A percentile compares a stretch with the other conserved stretches of the same genome.
phyloP scores from a whole-genome alignment of 2,113 vertebrate species.

The Rattus rattus region DNA sequence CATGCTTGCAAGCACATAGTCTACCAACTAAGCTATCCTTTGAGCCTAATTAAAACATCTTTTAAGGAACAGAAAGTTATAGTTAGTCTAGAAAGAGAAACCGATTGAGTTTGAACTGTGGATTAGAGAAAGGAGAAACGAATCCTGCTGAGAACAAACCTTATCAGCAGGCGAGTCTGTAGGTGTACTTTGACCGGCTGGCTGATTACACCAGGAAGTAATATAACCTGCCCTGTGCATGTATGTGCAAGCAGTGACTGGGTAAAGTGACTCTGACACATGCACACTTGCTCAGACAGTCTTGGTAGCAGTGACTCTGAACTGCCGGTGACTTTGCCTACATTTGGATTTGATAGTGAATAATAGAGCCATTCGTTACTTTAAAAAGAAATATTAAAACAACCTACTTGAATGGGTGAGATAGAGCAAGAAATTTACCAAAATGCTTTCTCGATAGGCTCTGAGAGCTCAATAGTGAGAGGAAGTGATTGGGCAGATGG shows the following conservation, averaged over 20 bases:
- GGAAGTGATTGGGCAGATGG: not conserved
- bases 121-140: not conserved
- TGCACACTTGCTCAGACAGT: not conserved
- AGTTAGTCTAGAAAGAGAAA: constrained; percentile 23
- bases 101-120: not conserved
- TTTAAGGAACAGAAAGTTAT: constrained; percentile 7
- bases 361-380: not conserved
- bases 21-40: not conserved
- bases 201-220: not conserved
- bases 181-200: not conserved
- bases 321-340: not conserved
- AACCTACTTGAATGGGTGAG: not conserved
- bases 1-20: not conserved
- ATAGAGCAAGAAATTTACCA: not conserved
- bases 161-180: not conserved
- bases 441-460: not conserved
- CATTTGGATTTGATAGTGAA: not conserved
- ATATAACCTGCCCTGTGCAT: not conserved
- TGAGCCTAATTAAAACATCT: not conserved
- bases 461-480: not conserved
- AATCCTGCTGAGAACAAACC: not conserved
- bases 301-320: not conserved
- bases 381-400: not conserved
- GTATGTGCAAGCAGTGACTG: not conserved
- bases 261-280: not conserved